Percentiles rank a stretch among this genome's conserved stretches.
These are phyloP conservation scores for Meiosimyza platycephala DNA, from an alignment of 2,888 invertebrate genomes.

Conservation along the genomic window DNA sequence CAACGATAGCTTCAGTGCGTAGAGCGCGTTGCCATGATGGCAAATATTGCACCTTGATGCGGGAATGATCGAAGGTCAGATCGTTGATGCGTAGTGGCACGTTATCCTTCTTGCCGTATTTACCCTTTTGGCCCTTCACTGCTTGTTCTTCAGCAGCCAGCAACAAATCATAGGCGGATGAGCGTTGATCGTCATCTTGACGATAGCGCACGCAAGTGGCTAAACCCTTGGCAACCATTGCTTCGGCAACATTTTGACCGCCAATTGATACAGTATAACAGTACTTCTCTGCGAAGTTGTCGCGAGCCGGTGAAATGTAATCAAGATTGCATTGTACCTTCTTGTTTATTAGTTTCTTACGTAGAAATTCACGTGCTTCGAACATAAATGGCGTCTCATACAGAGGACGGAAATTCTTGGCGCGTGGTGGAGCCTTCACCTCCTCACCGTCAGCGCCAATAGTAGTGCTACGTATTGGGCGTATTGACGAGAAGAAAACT, in stretches of 20 bases:
- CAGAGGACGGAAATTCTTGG: conserved; percentile 86
- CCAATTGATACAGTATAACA: conserved; percentile 93
- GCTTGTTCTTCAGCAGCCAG: conserved; percentile 95
- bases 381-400: conserved; percentile 99
- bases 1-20: conserved; percentile 91
- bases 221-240: conserved; percentile 89
- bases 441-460: conserved; percentile 76
- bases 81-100: conserved; percentile 89
- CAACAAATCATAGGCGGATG: conserved; percentile 91
- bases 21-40: conserved; percentile 93
- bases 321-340: conserved; percentile 92
- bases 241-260: conserved; percentile 92
- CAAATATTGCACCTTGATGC: conserved; percentile 89
- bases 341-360: conserved; percentile 96
- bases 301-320: conserved; percentile 95
- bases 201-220: conserved; percentile 94
- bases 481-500: conserved; percentile 94
- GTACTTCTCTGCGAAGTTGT: conserved; percentile 92
- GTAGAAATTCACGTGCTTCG: conserved; percentile 95
- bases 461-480: conserved; percentile 85
- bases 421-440: conserved; percentile 73
- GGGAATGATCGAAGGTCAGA: conserved; percentile 74
- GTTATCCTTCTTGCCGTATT: conserved; percentile 90
- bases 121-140: conserved; percentile 78
- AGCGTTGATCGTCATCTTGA: conserved; percentile 95